phyloP scores from a whole-genome alignment of 2,113 vertebrate species.

The Lampris incognitus region DNA sequence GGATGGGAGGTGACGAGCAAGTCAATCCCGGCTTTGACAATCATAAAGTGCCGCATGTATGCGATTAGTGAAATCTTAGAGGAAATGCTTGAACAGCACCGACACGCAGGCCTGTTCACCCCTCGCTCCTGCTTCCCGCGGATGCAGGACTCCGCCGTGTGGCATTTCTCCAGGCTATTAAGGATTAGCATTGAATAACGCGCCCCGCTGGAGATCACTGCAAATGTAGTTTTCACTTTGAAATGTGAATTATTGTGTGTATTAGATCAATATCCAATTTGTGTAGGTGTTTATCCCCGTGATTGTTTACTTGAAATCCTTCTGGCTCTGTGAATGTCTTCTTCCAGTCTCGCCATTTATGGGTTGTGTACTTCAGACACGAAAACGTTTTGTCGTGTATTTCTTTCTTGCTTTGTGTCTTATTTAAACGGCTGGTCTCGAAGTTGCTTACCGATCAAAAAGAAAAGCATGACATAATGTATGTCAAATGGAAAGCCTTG shows the following conservation, averaged over 20 bases:
- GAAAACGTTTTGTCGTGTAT: not conserved
- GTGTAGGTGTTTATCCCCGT: not conserved
- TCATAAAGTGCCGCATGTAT: slow-evolving; percentile 9
- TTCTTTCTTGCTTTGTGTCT: not conserved
- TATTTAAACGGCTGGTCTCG: not conserved
- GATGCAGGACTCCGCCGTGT: too few relatives aligned
- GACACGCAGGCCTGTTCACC: not conserved
- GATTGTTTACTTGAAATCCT: not conserved
- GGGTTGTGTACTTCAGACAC: not conserved
- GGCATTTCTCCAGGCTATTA: too few relatives aligned
- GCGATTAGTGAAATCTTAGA: slow-evolving; percentile 2
- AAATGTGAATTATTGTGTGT: not conserved
- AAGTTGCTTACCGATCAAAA: not conserved
- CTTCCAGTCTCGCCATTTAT: too few relatives aligned
- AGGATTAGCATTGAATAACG: too few relatives aligned
- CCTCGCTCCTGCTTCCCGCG: not conserved
- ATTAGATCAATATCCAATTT: not conserved
- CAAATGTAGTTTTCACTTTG: not conserved
- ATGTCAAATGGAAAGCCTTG: not conserved
- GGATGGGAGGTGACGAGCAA: not conserved
- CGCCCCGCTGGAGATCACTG: not conserved
- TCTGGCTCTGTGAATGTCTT: not conserved
- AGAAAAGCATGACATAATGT: not conserved
- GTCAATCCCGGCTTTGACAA: not conserved
- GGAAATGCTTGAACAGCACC: slow-evolving; percentile 3